These are phyloP conservation scores for Penaeus indicus DNA, from an alignment of 1,140 invertebrate genomes.

Conservation along the genomic window DNA sequence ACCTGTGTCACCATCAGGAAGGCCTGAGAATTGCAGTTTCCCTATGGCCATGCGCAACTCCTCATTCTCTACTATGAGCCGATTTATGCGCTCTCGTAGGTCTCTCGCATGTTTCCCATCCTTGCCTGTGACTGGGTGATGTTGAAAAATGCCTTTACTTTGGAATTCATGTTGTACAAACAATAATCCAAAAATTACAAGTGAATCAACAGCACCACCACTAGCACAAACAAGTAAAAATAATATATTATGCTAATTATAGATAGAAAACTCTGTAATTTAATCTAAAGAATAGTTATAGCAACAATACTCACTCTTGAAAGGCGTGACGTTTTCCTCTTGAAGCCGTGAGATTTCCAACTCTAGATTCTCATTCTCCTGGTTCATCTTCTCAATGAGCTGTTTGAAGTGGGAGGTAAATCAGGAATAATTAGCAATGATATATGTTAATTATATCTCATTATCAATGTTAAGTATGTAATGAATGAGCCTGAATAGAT, in stretches of 20 bases:
- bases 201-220: too few relatives aligned
- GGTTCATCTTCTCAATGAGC: slow-evolving; percentile 55
- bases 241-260: not conserved
- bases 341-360: slow-evolving; percentile 48
- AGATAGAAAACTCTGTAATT: too few relatives aligned
- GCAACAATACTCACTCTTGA: slow-evolving; percentile 47
- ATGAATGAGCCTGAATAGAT: too few relatives aligned
- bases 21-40: slow-evolving; percentile 44
- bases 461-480: too few relatives aligned
- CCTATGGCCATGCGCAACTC: slow-evolving; percentile 49
- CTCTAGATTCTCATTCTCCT: slow-evolving; percentile 54
- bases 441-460: not conserved
- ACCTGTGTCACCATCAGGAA: slow-evolving; percentile 52
- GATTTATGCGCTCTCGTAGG: slow-evolving; percentile 52
- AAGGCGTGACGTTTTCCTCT: slow-evolving; percentile 45
- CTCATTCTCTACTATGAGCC: slow-evolving; percentile 57
- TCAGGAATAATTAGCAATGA: not conserved
- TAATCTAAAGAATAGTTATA: not conserved
- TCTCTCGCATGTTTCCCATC: slow-evolving; percentile 49
- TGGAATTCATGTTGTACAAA: too few relatives aligned
- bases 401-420: not conserved
- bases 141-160: too few relatives aligned
- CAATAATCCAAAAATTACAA: too few relatives aligned
- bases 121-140: slow-evolving; percentile 38
- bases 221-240: not conserved